phyloP scores from a whole-genome alignment of 2,888 invertebrate genomes.

The Operophtera brumata region DNA sequence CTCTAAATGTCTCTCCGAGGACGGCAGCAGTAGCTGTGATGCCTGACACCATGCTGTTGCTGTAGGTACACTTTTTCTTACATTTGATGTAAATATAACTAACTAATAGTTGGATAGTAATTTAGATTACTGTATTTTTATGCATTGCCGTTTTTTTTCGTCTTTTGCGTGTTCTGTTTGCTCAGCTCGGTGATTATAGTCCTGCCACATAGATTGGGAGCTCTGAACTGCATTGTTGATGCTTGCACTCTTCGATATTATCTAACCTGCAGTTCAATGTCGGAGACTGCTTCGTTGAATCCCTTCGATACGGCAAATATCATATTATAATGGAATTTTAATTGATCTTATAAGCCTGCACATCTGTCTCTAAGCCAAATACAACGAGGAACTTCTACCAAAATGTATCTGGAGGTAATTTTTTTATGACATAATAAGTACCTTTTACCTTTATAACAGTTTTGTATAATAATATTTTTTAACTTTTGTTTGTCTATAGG shows the following conservation, averaged over 20 bases:
- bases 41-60: conserved; percentile 13
- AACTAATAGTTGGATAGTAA: conserved; percentile 7
- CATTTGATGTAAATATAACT: conserved; percentile 12
- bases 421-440: neutral
- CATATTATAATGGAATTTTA: conserved; percentile 1
- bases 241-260: conserved; percentile 11
- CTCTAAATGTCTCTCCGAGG: neutral
- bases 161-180: conserved; percentile 32
- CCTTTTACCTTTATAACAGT: too few relatives aligned
- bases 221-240: conserved; percentile 13
- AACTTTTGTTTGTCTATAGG: conserved; percentile 5
- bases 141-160: conserved; percentile 15
- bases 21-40: conserved; percentile 9
- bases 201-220: conserved; percentile 5
- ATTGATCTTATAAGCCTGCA: neutral
- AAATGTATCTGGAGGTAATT: conserved; percentile 11
- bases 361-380: neutral
- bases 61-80: conserved; percentile 11
- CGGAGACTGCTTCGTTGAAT: neutral
- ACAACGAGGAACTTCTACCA: neutral
- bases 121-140: conserved; percentile 12
- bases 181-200: conserved; percentile 29
- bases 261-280: conserved; percentile 4
- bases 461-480: neutral
- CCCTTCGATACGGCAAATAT: neutral